A percentile compares a stretch with the other conserved stretches of the same genome.
phyloP scores from a whole-genome alignment of 2,113 vertebrate species.

The Turnix velox region DNA sequence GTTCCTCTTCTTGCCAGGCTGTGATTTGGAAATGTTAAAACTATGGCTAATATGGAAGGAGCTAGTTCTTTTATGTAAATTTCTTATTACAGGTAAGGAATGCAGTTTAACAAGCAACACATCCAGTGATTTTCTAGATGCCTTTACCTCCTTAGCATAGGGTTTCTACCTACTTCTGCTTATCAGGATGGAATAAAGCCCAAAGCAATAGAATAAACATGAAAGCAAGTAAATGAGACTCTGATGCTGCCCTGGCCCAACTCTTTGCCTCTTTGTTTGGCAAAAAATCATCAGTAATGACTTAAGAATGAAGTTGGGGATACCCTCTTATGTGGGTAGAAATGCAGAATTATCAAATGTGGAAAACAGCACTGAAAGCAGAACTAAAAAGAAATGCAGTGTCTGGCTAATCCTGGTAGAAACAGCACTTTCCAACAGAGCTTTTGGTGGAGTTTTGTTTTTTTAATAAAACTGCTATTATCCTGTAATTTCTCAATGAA shows the following conservation, averaged over 20 bases:
- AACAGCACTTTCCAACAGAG: not conserved
- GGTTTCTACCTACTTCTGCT: not conserved
- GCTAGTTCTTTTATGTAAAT: not conserved
- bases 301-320: not conserved
- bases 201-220: not conserved
- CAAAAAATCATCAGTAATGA: not conserved
- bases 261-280: not conserved
- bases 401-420: not conserved
- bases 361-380: not conserved
- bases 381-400: not conserved
- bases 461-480: not conserved
- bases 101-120: not conserved
- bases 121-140: not conserved
- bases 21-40: not conserved
- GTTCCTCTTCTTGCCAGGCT: not conserved
- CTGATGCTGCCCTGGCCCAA: not conserved
- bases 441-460: not conserved
- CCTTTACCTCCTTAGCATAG: not conserved
- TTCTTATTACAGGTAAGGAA: not conserved
- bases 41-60: fast-evolving
- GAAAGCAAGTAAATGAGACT: not conserved
- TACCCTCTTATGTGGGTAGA: not conserved
- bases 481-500: not conserved
- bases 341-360: not conserved
- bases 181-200: not conserved